phyloP scores from a whole-genome alignment of 2,888 invertebrate genomes.

The Rhyacophila evoluta region DNA sequence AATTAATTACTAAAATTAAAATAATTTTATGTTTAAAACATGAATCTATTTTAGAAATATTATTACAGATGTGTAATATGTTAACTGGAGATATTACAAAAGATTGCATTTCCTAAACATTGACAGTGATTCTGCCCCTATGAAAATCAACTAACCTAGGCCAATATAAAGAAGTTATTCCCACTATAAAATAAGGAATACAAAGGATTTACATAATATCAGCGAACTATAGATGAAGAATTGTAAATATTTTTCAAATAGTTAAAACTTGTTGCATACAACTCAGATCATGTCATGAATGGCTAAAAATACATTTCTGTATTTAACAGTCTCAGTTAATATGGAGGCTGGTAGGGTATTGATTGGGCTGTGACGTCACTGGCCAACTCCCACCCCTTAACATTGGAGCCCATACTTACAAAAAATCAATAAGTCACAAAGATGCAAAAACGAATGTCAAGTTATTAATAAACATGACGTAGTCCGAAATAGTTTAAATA shows the following conservation, averaged over 20 bases:
- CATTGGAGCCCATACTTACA: conserved; percentile 37
- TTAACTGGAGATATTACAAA: no score
- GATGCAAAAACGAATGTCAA: conserved; percentile 15
- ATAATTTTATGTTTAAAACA: no score
- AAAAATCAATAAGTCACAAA: conserved; percentile 51
- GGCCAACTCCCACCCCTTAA: conserved; percentile 54
- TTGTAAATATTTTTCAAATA: not conserved
- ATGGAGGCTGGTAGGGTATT: conserved; percentile 32
- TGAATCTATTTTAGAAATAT: no score
- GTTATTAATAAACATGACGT: conserved; percentile 3
- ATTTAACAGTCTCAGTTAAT: not conserved
- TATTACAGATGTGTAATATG: no score
- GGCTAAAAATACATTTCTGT: conserved; percentile 19
- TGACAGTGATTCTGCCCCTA: not conserved
- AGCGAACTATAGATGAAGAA: not conserved
- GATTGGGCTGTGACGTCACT: conserved; percentile 58
- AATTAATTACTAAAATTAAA: no score
- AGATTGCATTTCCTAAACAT: not conserved
- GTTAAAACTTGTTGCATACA: conserved; percentile 6
- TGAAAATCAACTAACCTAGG: not conserved
- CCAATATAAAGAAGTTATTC: not conserved
- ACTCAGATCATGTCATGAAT: not conserved
- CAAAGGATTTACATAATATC: no score
- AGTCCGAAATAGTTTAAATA: no score
- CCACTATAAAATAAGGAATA: not conserved